These are phyloP conservation scores for Cyprinus carpio DNA, from an alignment of 2,113 vertebrate genomes.

Conservation along the genomic window DNA sequence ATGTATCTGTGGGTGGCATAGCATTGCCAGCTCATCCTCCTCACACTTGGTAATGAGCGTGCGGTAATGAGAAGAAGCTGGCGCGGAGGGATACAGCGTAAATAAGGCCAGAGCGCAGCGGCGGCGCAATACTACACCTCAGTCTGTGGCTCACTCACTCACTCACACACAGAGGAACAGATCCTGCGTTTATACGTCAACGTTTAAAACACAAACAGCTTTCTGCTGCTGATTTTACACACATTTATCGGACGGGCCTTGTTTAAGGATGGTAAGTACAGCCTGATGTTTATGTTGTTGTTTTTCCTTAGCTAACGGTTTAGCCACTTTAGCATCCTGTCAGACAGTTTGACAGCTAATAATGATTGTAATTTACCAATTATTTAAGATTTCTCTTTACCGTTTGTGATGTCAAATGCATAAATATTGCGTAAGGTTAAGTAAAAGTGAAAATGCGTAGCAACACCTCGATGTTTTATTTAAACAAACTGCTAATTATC, in stretches of 20 bases:
- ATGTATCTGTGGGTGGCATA: neutral
- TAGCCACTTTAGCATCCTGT: conserved; percentile 30
- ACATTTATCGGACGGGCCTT: neutral
- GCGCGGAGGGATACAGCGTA: conserved; percentile 57
- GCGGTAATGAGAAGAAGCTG: conserved; percentile 1
- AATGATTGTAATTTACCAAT: neutral
- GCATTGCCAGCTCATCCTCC: neutral
- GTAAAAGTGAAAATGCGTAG: neutral
- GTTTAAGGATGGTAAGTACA: conserved; percentile 48
- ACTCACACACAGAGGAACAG: neutral
- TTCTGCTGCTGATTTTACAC: neutral
- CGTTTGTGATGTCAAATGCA: neutral
- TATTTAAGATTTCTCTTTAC: neutral
- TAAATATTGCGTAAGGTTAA: neutral
- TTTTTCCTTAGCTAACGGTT: neutral
- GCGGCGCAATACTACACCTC: conserved; percentile 12
- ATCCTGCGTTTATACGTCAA: neutral
- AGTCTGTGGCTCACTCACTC: conserved; percentile 1
- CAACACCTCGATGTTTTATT: neutral
- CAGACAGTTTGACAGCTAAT: neutral
- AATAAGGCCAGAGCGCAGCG: conserved; percentile 26
- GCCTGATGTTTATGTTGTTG: neutral
- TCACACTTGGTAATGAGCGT: too few species aligned
- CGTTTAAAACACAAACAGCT: neutral
- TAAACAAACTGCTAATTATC: neutral